A percentile compares a stretch with the other conserved stretches of the same genome.
Evolutionary conservation across 2,113 vertebrate genomes (phyloP).

Genomic region (Erythrocebus patas): DNA sequence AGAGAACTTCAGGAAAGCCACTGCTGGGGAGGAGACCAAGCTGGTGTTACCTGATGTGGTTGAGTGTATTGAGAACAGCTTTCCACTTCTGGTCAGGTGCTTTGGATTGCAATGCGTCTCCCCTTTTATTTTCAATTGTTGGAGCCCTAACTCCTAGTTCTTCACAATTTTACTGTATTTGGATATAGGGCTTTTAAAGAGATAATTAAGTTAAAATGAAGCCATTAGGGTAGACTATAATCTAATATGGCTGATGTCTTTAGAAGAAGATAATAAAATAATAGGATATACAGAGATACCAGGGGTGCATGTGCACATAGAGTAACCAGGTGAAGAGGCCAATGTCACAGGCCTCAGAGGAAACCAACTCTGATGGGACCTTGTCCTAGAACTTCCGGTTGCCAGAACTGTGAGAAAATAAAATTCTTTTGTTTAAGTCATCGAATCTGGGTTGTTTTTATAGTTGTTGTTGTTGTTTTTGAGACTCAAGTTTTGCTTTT

Average conservation of each 20-base stretch:
- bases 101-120: background rate
- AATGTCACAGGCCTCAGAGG: background rate
- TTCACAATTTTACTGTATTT: background rate
- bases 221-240: no score
- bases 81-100: background rate
- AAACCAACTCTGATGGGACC: rapidly evolving
- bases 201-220: background rate
- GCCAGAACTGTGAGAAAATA: background rate
- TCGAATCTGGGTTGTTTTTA: background rate
- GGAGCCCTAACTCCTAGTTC: background rate
- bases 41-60: rapidly evolving
- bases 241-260: background rate
- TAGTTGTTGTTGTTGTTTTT: no score
- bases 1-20: background rate
- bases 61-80: background rate
- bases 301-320: no score
- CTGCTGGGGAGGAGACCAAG: background rate
- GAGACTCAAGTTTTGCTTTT: no score
- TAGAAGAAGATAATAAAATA: background rate
- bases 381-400: background rate
- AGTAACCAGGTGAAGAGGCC: no score
- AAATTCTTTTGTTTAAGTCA: background rate
- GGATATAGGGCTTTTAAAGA: background rate
- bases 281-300: background rate
- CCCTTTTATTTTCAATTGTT: background rate